A percentile compares a stretch with the other conserved stretches of the same genome.
phyloP scores from a whole-genome alignment of 1,140 invertebrate species.

The Acromyrmex heyeri region DNA sequence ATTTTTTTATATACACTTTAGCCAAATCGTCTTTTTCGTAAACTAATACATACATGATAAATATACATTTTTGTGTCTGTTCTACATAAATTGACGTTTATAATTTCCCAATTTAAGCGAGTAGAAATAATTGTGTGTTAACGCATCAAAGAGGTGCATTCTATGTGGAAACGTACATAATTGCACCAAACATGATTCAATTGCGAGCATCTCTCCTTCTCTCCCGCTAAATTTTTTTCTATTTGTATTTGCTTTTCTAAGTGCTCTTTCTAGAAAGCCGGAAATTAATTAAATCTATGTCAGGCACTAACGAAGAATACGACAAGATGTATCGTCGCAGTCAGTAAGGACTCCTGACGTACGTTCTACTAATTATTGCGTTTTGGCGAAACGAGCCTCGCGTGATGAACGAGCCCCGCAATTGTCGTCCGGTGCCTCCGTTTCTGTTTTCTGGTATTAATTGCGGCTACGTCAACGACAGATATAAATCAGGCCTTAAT shows the following conservation, averaged over 20 bases:
- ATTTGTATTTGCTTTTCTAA: neutral
- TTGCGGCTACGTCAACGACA: constrained; percentile 52
- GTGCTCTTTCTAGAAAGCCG: neutral
- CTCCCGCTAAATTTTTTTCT: neutral
- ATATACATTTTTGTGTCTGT: neutral
- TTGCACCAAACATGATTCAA: neutral
- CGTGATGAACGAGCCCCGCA: constrained; percentile 57
- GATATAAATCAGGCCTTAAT: constrained; percentile 62
- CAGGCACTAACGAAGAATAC: constrained; percentile 36
- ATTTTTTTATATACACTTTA: no score
- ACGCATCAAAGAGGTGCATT: neutral
- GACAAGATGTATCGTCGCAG: constrained; percentile 32
- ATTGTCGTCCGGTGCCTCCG: constrained; percentile 49
- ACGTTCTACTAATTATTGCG: constrained; percentile 53
- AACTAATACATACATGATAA: neutral
- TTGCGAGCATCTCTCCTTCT: neutral
- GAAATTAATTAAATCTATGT: constrained; percentile 48
- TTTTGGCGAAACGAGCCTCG: constrained; percentile 30
- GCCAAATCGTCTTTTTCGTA: no score
- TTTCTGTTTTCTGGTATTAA: constrained; percentile 60
- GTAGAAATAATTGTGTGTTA: neutral
- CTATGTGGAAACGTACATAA: neutral
- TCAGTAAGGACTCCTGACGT: constrained; percentile 37
- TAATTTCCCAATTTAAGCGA: neutral
- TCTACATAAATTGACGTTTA: neutral